Conservation (phyloP, 53 echinoderm and acorn worm genomes). For the Luidia sarsii region DNA sequence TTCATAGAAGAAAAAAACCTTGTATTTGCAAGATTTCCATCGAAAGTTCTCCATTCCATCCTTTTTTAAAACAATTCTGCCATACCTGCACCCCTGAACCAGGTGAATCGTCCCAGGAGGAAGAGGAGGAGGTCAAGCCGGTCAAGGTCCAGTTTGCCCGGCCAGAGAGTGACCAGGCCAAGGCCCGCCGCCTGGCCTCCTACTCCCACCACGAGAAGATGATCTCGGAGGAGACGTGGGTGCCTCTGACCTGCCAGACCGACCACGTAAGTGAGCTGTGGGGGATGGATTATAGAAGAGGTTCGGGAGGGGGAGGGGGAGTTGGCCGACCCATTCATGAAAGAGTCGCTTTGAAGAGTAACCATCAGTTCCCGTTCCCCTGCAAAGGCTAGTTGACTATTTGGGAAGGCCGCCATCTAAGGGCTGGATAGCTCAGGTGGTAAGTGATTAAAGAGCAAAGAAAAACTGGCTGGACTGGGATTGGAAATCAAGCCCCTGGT, state of each 20-base stretch:
- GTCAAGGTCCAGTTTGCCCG: constrained; percentile 94
- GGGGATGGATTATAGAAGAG: too few relatives aligned
- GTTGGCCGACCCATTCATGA: too few relatives aligned
- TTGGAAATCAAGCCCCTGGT: too few relatives aligned
- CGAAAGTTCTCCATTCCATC: neutral
- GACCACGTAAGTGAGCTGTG: constrained; percentile 58
- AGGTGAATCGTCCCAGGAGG: constrained; percentile 85
- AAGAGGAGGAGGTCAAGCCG: constrained; percentile 88
- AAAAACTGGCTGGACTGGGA: too few relatives aligned
- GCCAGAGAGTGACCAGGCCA: constrained; percentile 94
- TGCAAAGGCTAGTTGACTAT: too few relatives aligned
- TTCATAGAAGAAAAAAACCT: neutral
- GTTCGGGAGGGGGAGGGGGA: too few relatives aligned
- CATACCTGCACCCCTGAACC: too few relatives aligned
- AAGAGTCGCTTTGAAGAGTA: too few relatives aligned
- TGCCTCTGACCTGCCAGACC: constrained; percentile 63
- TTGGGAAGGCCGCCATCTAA: too few relatives aligned
- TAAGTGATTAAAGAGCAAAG: too few relatives aligned
- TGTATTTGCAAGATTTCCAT: neutral
- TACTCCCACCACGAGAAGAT: constrained; percentile 82
- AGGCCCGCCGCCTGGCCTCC: constrained; percentile 83
- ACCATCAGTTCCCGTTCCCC: too few relatives aligned
- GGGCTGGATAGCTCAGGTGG: too few relatives aligned
- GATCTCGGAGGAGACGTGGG: constrained; percentile 78
- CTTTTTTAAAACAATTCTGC: neutral